Evolutionary conservation across 1,140 invertebrate genomes (phyloP).

Genomic region (Agraylea sexmaculata): DNA sequence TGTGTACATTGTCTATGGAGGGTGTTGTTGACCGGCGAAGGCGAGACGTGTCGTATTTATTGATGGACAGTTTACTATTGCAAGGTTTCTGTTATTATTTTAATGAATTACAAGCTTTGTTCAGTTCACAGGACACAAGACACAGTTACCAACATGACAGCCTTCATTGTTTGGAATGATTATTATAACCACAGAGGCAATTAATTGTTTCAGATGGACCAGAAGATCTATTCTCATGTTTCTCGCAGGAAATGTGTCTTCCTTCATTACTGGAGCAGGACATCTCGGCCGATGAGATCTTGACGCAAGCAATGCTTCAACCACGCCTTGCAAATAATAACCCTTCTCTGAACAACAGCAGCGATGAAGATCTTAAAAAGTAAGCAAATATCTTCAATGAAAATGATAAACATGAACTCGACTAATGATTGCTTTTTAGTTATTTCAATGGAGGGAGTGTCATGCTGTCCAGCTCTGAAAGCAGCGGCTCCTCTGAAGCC

Average conservation of each 20-base stretch:
- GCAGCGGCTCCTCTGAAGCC: slow-evolving; percentile 16
- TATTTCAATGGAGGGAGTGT: slow-evolving; percentile 13
- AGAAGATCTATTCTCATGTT: slow-evolving; percentile 16
- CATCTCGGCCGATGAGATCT: slow-evolving; percentile 14
- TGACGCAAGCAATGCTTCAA: slow-evolving; percentile 16
- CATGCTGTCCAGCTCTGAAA: slow-evolving; percentile 16
- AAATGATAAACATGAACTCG: not conserved
- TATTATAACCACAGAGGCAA: too few species aligned
- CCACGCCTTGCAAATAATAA: slow-evolving; percentile 9
- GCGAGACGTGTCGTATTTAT: too few species aligned
- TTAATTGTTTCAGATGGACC: slow-evolving; percentile 15
- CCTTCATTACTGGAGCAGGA: slow-evolving; percentile 19
- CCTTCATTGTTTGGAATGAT: too few species aligned
- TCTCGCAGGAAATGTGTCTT: slow-evolving; percentile 12
- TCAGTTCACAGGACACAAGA: too few species aligned
- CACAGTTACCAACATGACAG: too few species aligned
- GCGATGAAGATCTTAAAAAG: slow-evolving; percentile 20
- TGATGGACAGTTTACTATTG: too few species aligned
- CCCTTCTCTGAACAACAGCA: slow-evolving; percentile 14
- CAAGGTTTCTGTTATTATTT: too few species aligned
- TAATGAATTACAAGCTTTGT: too few species aligned
- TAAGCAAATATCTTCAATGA: slow-evolving; percentile 2
- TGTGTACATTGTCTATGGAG: too few species aligned
- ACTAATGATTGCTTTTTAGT: slow-evolving; percentile 6
- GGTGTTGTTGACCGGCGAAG: too few species aligned